phyloP scores from a whole-genome alignment of 1,140 invertebrate species.

The Aphis craccivora region DNA sequence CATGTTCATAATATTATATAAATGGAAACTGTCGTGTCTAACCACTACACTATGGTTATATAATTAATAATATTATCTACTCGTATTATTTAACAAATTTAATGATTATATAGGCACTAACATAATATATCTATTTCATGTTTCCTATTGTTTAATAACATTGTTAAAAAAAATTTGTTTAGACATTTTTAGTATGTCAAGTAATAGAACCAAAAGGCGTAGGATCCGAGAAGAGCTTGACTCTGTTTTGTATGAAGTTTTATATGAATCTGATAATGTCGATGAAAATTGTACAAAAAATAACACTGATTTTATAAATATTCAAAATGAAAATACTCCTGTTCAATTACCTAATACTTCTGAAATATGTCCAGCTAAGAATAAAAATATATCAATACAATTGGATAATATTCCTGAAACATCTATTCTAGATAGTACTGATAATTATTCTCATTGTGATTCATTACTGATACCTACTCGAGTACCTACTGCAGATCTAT shows the following conservation, averaged over 20 bases:
- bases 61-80: too few species aligned
- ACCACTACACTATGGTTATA: too few species aligned
- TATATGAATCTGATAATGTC: neutral
- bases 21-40: too few species aligned
- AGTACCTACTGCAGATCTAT: neutral
- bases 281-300: neutral
- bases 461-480: too few species aligned
- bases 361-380: neutral
- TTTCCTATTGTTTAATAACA: too few species aligned
- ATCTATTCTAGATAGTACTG: neutral
- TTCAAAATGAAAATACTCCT: neutral
- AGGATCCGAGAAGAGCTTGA: neutral
- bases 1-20: too few species aligned
- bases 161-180: too few species aligned
- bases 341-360: neutral
- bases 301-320: neutral
- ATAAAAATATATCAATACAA: neutral
- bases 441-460: neutral
- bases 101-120: too few species aligned
- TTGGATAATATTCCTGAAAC: neutral
- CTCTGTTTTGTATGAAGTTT: neutral
- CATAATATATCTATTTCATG: too few species aligned
- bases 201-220: neutral
- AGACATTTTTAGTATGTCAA: neutral
- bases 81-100: too few species aligned